Evolutionary conservation across 2,113 vertebrate genomes (phyloP), one percentile per base, ranked within the genome.

Genomic region (Perca flavescens): DNA sequence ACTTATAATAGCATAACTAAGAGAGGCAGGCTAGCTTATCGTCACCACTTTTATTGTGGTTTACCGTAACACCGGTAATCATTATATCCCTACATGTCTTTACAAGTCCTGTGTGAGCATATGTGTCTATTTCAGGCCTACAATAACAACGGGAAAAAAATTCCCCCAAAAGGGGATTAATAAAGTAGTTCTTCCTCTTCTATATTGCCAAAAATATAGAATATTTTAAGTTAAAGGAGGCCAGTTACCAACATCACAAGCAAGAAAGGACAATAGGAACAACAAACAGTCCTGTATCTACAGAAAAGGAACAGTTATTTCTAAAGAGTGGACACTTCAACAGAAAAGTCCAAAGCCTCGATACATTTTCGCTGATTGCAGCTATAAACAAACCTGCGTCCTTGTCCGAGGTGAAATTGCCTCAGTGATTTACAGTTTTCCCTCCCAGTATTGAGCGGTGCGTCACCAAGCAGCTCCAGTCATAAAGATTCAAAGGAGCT

Each of bases 391-490:
- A 28, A 68, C 22, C 34, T 4, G 8, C 43, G 36, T 71, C 57
- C 49, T 58, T 63, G 70, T 40, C 12, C 9, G 13, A 62, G 74
- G 57, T 56, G 77, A 82, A 81, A 84, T 46, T 76, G 67, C 70
- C 70, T 76, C 63, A 49, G 74, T 77, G 86, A 90, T 86, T 83
- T 87, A 83, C 77, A 71, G 77, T 72, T 66, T 66, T 80, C 52
- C 36, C n/a, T 81, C 36, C 1, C 40, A n/a, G 58, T 80, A 80
- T 47, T 47, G 79, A 89, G 15, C 52, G 5, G 57, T 28, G 67
- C 68, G 22, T 63, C 70, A 83, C 77, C 56, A 2, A 31, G 65
- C 54, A n/a, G 76, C 61, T 50, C 3, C 56, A 57, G 12, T 72
- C 74, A 46, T 8, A 22, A 46, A 54, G 82, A 64, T 54, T 56